A percentile compares a stretch with the other conserved stretches of the same genome.
These are phyloP conservation scores for Fissipunctia ypsillon DNA, from an alignment of 2,888 invertebrate genomes.

Conservation along the genomic window DNA sequence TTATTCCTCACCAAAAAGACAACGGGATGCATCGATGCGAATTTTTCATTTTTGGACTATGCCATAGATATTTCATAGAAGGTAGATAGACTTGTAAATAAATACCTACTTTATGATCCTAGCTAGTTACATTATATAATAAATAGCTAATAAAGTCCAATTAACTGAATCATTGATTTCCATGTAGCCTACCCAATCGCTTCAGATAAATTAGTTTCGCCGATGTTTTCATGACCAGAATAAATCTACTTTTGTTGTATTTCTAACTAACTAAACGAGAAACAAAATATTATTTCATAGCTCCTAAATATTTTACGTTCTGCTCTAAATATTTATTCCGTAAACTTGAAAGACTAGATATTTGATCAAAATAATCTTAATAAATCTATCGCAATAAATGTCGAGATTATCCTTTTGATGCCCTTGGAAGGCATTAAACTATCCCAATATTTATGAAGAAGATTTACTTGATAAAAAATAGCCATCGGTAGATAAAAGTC, in stretches of 20 bases:
- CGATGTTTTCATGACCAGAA: conserved; percentile 35
- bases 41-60: conserved; percentile 22
- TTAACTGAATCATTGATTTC: conserved; percentile 49
- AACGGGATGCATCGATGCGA: conserved; percentile 5
- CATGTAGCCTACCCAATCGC: conserved; percentile 20
- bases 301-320: conserved; percentile 24
- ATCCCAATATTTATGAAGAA: conserved; percentile 10
- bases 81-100: conserved; percentile 39
- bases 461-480: conserved; percentile 10
- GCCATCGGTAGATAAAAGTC: conserved; percentile 21
- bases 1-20: conserved; percentile 73
- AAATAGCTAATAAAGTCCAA: conserved; percentile 46
- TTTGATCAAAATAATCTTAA: conserved; percentile 22
- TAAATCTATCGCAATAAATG: conserved; percentile 3
- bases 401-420: conserved; percentile 16
- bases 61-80: conserved; percentile 8
- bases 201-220: conserved; percentile 17
- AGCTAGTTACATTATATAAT: conserved; percentile 38
- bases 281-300: conserved; percentile 11
- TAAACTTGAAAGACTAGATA: background rate
- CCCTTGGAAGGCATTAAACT: background rate
- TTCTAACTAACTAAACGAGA: conserved; percentile 4
- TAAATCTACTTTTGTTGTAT: conserved; percentile 5
- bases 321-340: conserved; percentile 18
- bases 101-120: conserved; percentile 22